Conservation (phyloP, 2,888 invertebrate species). For the Meghimatium bilineatum region DNA sequence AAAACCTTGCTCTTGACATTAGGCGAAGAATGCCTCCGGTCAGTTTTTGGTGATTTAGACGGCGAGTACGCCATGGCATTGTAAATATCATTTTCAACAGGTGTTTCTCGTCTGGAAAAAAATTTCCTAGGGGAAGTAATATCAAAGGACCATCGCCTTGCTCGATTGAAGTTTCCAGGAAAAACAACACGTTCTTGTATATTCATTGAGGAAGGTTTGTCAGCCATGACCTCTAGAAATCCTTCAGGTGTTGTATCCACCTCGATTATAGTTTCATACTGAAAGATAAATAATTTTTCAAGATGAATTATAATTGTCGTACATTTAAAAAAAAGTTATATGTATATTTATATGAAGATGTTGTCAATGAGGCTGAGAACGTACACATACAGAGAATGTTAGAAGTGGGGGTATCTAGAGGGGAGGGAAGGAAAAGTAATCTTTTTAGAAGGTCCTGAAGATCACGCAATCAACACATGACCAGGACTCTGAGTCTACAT, state of each 20-base stretch:
- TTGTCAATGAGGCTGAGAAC: too few relatives aligned
- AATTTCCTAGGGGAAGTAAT: conserved; percentile 17
- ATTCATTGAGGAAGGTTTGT: neutral
- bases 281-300: neutral
- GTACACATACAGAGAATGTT: too few relatives aligned
- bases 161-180: neutral
- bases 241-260: neutral
- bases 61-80: neutral
- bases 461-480: too few relatives aligned
- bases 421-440: too few relatives aligned
- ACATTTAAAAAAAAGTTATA: too few relatives aligned
- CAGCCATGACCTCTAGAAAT: neutral
- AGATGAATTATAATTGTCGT: neutral
- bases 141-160: conserved; percentile 15
- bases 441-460: too few relatives aligned
- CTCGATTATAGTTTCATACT: neutral
- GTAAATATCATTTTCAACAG: neutral
- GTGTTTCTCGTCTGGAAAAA: neutral
- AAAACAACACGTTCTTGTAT: neutral
- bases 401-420: too few relatives aligned
- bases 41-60: neutral
- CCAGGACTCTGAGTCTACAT: too few relatives aligned
- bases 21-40: conserved; percentile 6
- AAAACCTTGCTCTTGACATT: neutral
- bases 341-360: too few relatives aligned